Conservation (phyloP, 1,140 invertebrate genomes). For the Lordiphosa clarofinis region DNA sequence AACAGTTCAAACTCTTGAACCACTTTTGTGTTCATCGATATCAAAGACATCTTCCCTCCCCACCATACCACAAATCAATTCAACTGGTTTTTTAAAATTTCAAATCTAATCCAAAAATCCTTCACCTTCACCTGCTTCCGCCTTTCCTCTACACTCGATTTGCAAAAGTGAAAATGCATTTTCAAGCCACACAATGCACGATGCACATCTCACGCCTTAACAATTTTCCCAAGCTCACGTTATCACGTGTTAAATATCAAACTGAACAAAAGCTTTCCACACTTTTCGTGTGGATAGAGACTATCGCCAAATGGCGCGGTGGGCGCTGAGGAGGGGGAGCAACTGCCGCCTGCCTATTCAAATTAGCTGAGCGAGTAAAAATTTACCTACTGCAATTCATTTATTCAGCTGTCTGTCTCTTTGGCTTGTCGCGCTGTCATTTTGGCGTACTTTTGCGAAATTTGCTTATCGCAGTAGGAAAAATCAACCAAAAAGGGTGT, state of each 20-base stretch:
- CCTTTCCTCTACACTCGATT: background rate
- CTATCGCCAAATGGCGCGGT: conserved; percentile 2
- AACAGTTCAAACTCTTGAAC: too few relatives aligned
- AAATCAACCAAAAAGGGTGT: conserved; percentile 52
- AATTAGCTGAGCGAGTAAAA: conserved; percentile 62
- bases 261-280: conserved; percentile 51
- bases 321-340: background rate
- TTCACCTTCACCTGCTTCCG: conserved; percentile 1
- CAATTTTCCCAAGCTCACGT: conserved; percentile 35
- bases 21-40: too few relatives aligned
- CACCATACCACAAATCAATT: too few relatives aligned
- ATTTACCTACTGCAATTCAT: conserved; percentile 65
- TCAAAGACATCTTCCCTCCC: too few relatives aligned
- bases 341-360: conserved; percentile 47
- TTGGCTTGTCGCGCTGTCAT: conserved; percentile 53
- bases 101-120: background rate
- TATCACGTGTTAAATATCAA: conserved; percentile 68
- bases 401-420: conserved; percentile 63
- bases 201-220: conserved; percentile 59
- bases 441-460: conserved; percentile 65
- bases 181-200: conserved; percentile 24
- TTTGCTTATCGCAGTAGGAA: conserved; percentile 48
- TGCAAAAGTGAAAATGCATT: conserved; percentile 20
- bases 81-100: background rate
- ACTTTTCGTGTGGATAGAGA: conserved; percentile 35